Evolutionary conservation across 1,140 invertebrate genomes (phyloP), one percentile per base, ranked within the genome.

Genomic region (Cecropterus lyciades): DNA sequence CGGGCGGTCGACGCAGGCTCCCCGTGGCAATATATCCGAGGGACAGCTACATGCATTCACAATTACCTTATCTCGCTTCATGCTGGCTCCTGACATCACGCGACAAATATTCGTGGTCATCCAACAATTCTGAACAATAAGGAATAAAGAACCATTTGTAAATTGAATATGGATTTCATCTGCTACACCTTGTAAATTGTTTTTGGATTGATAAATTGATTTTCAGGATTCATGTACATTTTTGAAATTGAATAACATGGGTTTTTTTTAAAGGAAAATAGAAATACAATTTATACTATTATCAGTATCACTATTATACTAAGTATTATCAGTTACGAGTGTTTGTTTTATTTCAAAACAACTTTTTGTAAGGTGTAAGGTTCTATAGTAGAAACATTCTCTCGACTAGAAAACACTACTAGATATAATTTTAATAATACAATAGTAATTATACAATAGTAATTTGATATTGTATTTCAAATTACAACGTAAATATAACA

Each of bases 1-100:
- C 27, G 57, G 45, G 49, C 70, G 68, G 45, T 55, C 52, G 53
- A 17, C 16, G 3, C 53, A 43, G 53, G 53, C 70, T 56, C 67
- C 72, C 67, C 70, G 62, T 60, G 59, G 75, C 78, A 71, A 84
- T 89, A 85, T 85, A 87, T 89, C 73, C 59, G 69, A 69, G 76
- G 66, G 82, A 89, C 86, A 89, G 83, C 77, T 85, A 89, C 86
- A 87, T 70, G 84, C 75, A 89, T 89, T 87, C 64, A 87, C 86
- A 89, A 89, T 89, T 89, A 89, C 83, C 77, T 84, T 89, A 89
- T 89, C 86, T 84, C 77, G 56, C 63, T 67, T 70, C 71, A 72
- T 69, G 70, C 67, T 63, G 73, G 73, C 86, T 86, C 73, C 86
- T 89, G 82, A 87, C 86, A 85, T 89, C 84, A 89, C 69, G 56